phyloP scores from a whole-genome alignment of 2,888 invertebrate species.

The Lydus trimaculatus region DNA sequence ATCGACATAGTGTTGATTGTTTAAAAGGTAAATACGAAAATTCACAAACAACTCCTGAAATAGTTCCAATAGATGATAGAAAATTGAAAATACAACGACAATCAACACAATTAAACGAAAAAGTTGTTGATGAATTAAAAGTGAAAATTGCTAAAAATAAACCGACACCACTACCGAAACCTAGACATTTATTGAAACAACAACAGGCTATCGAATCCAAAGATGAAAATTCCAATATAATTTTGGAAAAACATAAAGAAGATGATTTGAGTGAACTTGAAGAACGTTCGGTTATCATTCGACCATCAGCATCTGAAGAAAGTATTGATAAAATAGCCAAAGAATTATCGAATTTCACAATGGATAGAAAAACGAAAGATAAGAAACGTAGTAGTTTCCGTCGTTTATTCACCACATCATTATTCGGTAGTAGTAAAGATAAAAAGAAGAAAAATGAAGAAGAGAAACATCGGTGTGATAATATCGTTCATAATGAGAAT shows the following conservation, averaged over 20 bases:
- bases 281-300: constrained; percentile 15
- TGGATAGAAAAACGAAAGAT: constrained; percentile 51
- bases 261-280: constrained; percentile 17
- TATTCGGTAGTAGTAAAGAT: constrained; percentile 56
- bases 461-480: constrained; percentile 47
- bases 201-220: constrained; percentile 14
- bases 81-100: constrained; percentile 24
- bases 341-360: constrained; percentile 51
- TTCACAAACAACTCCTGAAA: constrained; percentile 36
- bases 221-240: constrained; percentile 45
- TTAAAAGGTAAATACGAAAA: constrained; percentile 44
- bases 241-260: background rate
- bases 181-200: constrained; percentile 6
- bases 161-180: constrained; percentile 20
- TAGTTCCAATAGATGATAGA: constrained; percentile 31
- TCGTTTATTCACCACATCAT: constrained; percentile 49
- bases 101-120: constrained; percentile 12
- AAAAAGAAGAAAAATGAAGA: constrained; percentile 57
- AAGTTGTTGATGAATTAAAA: constrained; percentile 3
- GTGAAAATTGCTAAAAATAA: background rate
- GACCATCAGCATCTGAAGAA: constrained; percentile 50
- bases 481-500: constrained; percentile 43
- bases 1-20: constrained; percentile 36
- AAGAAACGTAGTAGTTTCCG: constrained; percentile 56
- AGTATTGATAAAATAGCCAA: constrained; percentile 51